Evolutionary conservation across 2,888 invertebrate species (phyloP).

Genomic region (Monopis laevigella): DNA sequence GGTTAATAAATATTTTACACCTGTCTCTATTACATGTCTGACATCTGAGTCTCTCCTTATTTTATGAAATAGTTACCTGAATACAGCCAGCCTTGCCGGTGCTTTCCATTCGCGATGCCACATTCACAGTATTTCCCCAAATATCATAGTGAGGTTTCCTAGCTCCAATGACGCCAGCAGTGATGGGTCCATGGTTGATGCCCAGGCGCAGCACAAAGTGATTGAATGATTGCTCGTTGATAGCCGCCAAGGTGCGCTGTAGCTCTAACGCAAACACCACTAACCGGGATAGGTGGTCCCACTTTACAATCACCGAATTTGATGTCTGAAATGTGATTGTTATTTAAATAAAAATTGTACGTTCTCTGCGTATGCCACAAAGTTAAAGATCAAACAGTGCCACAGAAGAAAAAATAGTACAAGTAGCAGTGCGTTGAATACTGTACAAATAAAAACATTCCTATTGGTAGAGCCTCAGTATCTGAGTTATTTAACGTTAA

Average conservation of each 20-base stretch:
- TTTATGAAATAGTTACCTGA: no score
- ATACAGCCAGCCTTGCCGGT: slow-evolving; percentile 95
- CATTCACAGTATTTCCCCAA: slow-evolving; percentile 97
- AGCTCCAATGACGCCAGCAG: slow-evolving; percentile 95
- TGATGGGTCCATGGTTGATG: slow-evolving; percentile 95
- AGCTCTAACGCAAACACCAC: slow-evolving; percentile 92
- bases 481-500: no score
- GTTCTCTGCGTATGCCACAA: no score
- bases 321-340: slow-evolving; percentile 73
- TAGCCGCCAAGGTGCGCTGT: slow-evolving; percentile 88
- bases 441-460: no score
- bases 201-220: slow-evolving; percentile 94
- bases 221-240: slow-evolving; percentile 95
- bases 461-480: no score
- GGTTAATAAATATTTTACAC: no score
- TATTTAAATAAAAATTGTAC: no score
- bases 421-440: no score
- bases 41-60: no score
- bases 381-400: no score
- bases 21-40: no score
- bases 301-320: slow-evolving; percentile 77
- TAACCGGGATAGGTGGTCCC: slow-evolving; percentile 84
- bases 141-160: slow-evolving; percentile 96
- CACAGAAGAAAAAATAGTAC: no score
- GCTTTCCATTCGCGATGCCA: slow-evolving; percentile 97